Evolutionary conservation across 2,113 vertebrate genomes (phyloP).

Genomic region (Reinhardtius hippoglossoides): DNA sequence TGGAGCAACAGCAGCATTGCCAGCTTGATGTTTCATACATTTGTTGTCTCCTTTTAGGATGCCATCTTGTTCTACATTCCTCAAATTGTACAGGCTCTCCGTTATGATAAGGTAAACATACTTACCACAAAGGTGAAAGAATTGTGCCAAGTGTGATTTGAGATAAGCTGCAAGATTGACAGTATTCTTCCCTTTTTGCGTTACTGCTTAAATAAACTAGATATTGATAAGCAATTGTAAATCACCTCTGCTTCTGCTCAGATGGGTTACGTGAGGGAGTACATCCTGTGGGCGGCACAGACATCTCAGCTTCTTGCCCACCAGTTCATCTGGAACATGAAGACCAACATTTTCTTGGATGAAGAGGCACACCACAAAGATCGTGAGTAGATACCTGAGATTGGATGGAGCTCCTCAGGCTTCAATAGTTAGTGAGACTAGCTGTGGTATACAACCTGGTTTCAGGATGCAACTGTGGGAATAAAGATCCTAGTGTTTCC

Average conservation of each 20-base stretch:
- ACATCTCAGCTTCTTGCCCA: constrained; percentile 97
- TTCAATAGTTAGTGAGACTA: neutral
- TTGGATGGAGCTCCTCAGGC: neutral
- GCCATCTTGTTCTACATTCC: constrained; percentile 99
- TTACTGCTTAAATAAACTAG: neutral
- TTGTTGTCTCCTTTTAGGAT: constrained; percentile 81
- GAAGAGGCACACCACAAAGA: constrained; percentile 97
- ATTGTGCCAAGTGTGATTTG: neutral
- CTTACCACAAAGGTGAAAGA: neutral
- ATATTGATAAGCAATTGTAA: neutral
- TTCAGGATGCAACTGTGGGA: neutral
- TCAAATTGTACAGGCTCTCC: constrained; percentile 96
- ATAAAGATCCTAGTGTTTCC: neutral
- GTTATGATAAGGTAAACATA: constrained; percentile 95
- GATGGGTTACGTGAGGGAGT: constrained; percentile 99
- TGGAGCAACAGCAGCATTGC: neutral
- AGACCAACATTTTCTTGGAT: constrained; percentile 96
- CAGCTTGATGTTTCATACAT: neutral
- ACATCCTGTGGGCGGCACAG: constrained; percentile 97
- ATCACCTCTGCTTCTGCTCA: constrained; percentile 51
- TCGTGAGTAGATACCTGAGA: constrained; percentile 85
- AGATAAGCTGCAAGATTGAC: neutral
- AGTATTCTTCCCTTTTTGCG: no score
- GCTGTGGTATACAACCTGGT: neutral
- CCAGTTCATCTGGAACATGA: constrained; percentile 99